A percentile compares a stretch with the other conserved stretches of the same genome.
Conservation (phyloP, 2,888 invertebrate species). For the Serrognathus titanus region DNA sequence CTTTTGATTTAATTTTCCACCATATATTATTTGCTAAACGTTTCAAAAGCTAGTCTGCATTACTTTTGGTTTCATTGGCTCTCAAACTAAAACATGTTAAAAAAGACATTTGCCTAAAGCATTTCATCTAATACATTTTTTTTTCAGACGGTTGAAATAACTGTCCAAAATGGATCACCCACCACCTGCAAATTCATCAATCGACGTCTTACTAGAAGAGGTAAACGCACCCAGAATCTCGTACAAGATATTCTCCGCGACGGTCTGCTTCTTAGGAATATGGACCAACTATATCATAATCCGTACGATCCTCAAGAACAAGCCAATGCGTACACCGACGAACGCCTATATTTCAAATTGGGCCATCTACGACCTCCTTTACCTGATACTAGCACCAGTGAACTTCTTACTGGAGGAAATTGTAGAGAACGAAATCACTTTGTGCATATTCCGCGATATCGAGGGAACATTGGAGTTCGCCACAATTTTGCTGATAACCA, state of each 20-base stretch:
- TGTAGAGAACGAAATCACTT: constrained; percentile 5
- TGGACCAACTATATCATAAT: constrained; percentile 19
- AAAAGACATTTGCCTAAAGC: not conserved
- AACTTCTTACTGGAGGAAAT: constrained; percentile 13
- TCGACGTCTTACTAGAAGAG: not conserved
- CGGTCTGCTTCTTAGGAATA: constrained; percentile 16
- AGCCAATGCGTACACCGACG: constrained; percentile 18
- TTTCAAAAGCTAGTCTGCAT: too few relatives aligned
- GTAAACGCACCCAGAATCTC: constrained; percentile 4
- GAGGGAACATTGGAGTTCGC: constrained; percentile 18
- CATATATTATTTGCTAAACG: too few relatives aligned
- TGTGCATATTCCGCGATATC: constrained; percentile 15
- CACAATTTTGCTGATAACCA: constrained; percentile 15
- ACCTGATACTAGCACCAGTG: constrained; percentile 16
- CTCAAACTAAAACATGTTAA: not conserved
- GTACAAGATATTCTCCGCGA: constrained; percentile 18
- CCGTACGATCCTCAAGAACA: constrained; percentile 17
- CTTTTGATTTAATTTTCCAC: too few relatives aligned
- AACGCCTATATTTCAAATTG: constrained; percentile 19
- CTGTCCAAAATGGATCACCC: too few relatives aligned
- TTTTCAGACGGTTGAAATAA: too few relatives aligned
- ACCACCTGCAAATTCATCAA: not conserved
- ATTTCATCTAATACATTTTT: not conserved
- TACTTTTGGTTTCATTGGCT: not conserved
- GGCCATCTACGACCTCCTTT: constrained; percentile 18